These are phyloP conservation scores for Leucophenga maculata DNA, from an alignment of 2,888 invertebrate species.

Conservation along the genomic window DNA sequence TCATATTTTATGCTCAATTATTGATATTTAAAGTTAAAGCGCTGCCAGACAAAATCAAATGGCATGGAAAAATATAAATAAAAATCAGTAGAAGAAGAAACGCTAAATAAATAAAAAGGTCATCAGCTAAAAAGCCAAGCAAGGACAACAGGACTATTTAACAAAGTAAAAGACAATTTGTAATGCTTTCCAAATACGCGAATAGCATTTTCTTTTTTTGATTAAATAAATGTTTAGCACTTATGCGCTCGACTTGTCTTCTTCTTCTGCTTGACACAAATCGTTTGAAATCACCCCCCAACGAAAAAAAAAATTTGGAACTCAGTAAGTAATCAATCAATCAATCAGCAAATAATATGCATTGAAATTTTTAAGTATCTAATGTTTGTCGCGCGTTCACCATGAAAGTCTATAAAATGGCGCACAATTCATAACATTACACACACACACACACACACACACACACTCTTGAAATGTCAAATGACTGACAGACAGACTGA, in stretches of 20 bases:
- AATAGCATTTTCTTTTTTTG: too few relatives aligned
- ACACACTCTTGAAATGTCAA: too few relatives aligned
- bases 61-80: neutral
- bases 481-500: neutral
- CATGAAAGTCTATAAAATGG: neutral
- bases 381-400: constrained; percentile 49
- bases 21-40: constrained; percentile 58
- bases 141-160: neutral
- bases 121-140: neutral
- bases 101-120: neutral
- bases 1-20: constrained; percentile 65
- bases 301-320: too few relatives aligned
- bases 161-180: too few relatives aligned
- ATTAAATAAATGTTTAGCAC: too few relatives aligned
- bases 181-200: too few relatives aligned
- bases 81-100: neutral
- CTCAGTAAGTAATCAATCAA: constrained; percentile 9
- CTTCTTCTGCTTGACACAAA: too few relatives aligned
- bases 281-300: too few relatives aligned
- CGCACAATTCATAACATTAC: neutral
- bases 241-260: too few relatives aligned
- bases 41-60: constrained; percentile 24
- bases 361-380: constrained; percentile 61
- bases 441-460: too few relatives aligned
- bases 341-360: constrained; percentile 59